phyloP scores from a whole-genome alignment of 2,888 invertebrate genomes.

The Loripinus fragilis region DNA sequence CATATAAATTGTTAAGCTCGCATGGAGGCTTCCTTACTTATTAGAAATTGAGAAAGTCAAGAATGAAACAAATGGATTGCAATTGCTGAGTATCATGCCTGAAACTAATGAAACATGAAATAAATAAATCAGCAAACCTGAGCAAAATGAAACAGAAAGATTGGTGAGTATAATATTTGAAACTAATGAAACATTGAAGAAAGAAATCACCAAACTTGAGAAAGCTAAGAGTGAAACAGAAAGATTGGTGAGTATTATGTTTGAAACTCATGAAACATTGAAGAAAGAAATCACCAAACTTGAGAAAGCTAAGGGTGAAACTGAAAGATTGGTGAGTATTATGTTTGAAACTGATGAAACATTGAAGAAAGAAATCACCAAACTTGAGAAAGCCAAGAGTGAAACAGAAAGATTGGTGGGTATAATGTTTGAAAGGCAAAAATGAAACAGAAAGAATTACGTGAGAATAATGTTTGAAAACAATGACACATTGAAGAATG shows the following conservation, averaged over 20 bases:
- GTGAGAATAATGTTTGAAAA: too few species aligned
- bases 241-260: constrained; percentile 71
- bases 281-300: too few species aligned
- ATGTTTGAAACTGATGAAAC: too few species aligned
- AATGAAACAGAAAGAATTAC: too few species aligned
- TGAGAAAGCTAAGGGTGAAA: background rate
- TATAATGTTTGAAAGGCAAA: too few species aligned
- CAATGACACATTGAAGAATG: constrained; percentile 74
- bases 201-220: constrained; percentile 74
- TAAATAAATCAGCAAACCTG: constrained; percentile 74
- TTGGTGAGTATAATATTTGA: too few species aligned
- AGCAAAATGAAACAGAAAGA: constrained; percentile 71
- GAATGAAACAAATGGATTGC: constrained; percentile 20
- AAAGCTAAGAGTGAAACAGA: constrained; percentile 72
- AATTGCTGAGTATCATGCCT: constrained; percentile 73
- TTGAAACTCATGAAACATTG: too few species aligned
- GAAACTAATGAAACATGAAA: too few species aligned
- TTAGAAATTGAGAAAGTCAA: too few species aligned
- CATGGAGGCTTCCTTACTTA: too few species aligned
- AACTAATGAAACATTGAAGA: constrained; percentile 74
- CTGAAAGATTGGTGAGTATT: constrained; percentile 68
- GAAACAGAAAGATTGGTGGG: constrained; percentile 77
- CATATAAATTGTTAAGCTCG: too few species aligned
- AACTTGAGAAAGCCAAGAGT: constrained; percentile 69
- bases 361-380: constrained; percentile 75